A percentile compares a stretch with the other conserved stretches of the same genome.
phyloP scores from a whole-genome alignment of 2,113 vertebrate species.

The Thamnaconus septentrionalis region DNA sequence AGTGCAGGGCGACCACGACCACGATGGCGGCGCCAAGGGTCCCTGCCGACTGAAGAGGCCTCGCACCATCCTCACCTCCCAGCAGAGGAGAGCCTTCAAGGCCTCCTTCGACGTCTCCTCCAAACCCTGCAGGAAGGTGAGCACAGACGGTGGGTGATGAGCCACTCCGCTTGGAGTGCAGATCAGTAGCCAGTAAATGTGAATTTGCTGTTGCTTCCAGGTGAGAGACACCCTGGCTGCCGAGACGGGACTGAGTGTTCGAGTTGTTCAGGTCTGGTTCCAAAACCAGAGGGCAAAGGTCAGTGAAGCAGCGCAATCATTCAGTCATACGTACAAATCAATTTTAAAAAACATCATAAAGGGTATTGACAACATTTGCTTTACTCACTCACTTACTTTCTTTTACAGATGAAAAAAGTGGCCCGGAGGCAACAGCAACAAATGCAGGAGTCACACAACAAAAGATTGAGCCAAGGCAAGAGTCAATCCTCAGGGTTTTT shows the following conservation, averaged over 20 bases:
- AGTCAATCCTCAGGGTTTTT: neutral
- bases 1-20: conserved; percentile 81
- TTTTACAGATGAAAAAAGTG: conserved; percentile 91
- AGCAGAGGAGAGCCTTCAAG: conserved; percentile 92
- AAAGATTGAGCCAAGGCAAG: conserved; percentile 88
- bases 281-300: conserved; percentile 99
- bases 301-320: conserved; percentile 32
- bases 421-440: conserved; percentile 92
- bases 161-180: no score
- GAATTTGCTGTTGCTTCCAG: conserved; percentile 58
- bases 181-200: neutral
- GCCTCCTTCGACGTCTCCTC: conserved; percentile 95
- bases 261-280: conserved; percentile 97
- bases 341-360: no score
- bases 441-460: conserved; percentile 87
- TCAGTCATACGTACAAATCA: no score
- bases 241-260: conserved; percentile 91
- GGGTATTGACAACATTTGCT: no score
- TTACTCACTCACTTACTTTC: neutral
- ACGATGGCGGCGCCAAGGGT: conserved; percentile 82
- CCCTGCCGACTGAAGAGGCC: conserved; percentile 86
- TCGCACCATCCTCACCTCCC: conserved; percentile 90
- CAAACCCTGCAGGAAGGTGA: conserved; percentile 93
- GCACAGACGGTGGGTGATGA: neutral
- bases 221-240: conserved; percentile 93